Base-by-base conservation (phyloP, 1,140 invertebrate species). In the Drosophila tropicalis region DNA sequence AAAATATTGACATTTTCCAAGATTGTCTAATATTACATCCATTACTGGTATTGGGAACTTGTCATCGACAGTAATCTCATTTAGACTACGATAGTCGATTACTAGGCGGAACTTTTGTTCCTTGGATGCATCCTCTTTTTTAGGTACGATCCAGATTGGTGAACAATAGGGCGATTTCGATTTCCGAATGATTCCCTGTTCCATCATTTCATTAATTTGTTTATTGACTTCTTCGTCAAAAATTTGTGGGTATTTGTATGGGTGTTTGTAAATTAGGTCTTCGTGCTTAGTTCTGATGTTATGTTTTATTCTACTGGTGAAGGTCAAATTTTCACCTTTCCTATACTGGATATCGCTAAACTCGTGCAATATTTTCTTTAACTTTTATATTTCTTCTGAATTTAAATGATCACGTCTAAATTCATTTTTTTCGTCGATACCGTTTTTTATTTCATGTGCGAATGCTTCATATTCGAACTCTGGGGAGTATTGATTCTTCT, bases 191-290 rank as follows among this genome's bases (percentile, higher is more conserved):
- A 51, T 51, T 15, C 44, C 44, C 15, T 44, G 41, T 15, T 44
- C 41, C n/a, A n/a, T n/a, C n/a, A n/a, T 44, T n/a, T n/a, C 13
- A 44, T 44, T 34, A 34, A 34, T 34, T 34, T 34, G 32, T 34
- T 34, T 34, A 34, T 3, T 44, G 15, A 44, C n/a, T 51, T 51
- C 44, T 51, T 9, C 44, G 44, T 51, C 44, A 22, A 51, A 51
- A 12, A 22, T 51, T 22, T 22, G 44, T 51, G 15, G 44, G 7
- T 51, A 51, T 51, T 51, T 51, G 19, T 51, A 22, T 12, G 44
- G 44, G n/a, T 51, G n/a, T 22, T 51, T 51, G 15, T 44, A 44
- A 15, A 44, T 44, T 44, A 13, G 41, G 12, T 44, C 41, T 6
- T 44, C 41, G 15, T 44, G 41, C 15, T 44, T 44, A 22, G 44